These are phyloP conservation scores for Nyctereutes procyonoides DNA, from an alignment of 2,113 vertebrate species.

Conservation along the genomic window DNA sequence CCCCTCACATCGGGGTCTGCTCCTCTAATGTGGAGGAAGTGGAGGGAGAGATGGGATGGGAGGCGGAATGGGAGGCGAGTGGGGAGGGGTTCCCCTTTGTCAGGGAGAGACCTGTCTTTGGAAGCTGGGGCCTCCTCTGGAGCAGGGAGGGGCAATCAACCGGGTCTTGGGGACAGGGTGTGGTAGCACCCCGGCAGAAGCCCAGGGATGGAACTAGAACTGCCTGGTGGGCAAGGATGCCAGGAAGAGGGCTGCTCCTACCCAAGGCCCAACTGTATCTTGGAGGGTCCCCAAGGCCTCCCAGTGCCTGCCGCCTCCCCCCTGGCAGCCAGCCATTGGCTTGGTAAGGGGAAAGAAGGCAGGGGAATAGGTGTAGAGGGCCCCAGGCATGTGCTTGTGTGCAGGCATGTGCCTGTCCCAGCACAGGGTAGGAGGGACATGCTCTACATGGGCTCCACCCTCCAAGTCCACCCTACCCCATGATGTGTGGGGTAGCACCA, in stretches of 20 bases:
- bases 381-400: accelerated
- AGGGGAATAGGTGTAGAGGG: background rate
- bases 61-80: too few relatives aligned
- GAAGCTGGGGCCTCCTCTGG: background rate
- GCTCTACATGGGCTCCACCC: background rate
- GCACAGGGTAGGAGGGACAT: background rate
- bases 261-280: background rate
- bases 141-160: background rate
- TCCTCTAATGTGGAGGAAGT: background rate
- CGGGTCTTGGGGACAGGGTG: background rate
- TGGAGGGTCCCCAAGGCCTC: background rate
- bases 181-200: background rate
- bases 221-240: background rate
- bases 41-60: background rate
- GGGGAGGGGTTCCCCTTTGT: background rate
- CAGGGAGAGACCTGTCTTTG: background rate
- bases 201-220: background rate
- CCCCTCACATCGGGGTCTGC: background rate
- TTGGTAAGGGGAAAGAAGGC: too few relatives aligned
- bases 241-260: background rate
- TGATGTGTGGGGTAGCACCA: background rate
- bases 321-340: background rate
- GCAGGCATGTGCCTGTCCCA: background rate
- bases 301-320: background rate
- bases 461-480: background rate